Percentiles rank a stretch among this genome's conserved stretches.
phyloP scores from a whole-genome alignment of 1,140 invertebrate genomes.

The Drosophila lini region DNA sequence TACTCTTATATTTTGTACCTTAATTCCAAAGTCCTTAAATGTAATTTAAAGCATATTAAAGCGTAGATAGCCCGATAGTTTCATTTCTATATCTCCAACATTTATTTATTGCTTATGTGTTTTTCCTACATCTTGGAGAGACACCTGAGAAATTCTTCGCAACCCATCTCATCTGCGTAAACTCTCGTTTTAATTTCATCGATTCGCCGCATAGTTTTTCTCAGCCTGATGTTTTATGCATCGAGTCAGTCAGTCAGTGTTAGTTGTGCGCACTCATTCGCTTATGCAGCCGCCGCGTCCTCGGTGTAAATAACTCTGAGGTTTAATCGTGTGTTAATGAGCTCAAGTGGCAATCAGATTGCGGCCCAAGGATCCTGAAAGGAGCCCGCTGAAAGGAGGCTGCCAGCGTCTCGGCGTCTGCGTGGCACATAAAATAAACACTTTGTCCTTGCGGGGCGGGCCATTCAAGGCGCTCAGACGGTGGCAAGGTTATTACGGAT shows the following conservation, averaged over 20 bases:
- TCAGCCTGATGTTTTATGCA: conserved; percentile 62
- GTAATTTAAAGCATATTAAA: neutral
- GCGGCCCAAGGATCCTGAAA: conserved; percentile 56
- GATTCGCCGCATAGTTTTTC: conserved; percentile 43
- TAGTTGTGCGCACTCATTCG: conserved; percentile 59
- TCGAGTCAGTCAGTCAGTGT: conserved; percentile 33
- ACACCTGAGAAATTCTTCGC: neutral
- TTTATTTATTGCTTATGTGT: neutral
- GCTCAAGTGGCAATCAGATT: conserved; percentile 80
- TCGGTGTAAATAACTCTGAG: conserved; percentile 66
- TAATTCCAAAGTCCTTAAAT: too few species aligned
- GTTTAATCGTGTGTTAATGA: conserved; percentile 80
- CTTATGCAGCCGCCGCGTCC: conserved; percentile 55
- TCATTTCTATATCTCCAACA: too few species aligned
- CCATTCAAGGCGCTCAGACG: conserved; percentile 25
- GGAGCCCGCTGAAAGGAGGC: conserved; percentile 40
- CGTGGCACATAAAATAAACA: conserved; percentile 71
- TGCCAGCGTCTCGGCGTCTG: conserved; percentile 36
- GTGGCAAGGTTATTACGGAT: conserved; percentile 33
- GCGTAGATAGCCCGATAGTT: neutral
- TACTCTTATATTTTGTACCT: neutral
- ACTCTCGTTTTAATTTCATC: conserved; percentile 60
- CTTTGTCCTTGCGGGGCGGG: conserved; percentile 66
- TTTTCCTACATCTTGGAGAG: neutral
- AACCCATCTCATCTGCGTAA: conserved; percentile 31